These are phyloP conservation scores for Carcinoscorpius rotundicauda DNA, from an alignment of 1,140 invertebrate genomes.

Conservation along the genomic window DNA sequence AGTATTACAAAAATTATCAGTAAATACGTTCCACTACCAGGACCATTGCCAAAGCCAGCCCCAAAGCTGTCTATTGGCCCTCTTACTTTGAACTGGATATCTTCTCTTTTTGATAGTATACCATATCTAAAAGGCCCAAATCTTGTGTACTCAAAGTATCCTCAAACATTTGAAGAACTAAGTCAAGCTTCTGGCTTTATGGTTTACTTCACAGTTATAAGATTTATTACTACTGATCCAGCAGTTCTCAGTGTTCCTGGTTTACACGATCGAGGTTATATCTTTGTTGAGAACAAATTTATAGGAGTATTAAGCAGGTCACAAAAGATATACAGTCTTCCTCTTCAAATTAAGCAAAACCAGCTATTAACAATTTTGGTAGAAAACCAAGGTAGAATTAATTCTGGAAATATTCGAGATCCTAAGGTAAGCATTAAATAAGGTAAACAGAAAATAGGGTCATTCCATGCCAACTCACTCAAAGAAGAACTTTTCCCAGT, in stretches of 20 bases:
- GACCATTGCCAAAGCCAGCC: constrained; percentile 2
- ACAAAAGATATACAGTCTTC: constrained; percentile 5
- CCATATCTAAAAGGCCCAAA: constrained; percentile 1
- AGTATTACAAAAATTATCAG: constrained; percentile 35
- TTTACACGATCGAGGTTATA: constrained; percentile 19
- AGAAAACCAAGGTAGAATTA: constrained; percentile 23
- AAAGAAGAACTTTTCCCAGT: too few relatives aligned
- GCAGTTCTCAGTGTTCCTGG: constrained; percentile 11
- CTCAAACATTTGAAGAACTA: constrained; percentile 25
- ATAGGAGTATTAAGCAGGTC: constrained; percentile 15
- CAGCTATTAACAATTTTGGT: constrained; percentile 18
- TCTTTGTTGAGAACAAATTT: constrained; percentile 17
- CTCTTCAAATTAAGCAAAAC: constrained; percentile 1
- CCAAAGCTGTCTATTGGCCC: constrained; percentile 9
- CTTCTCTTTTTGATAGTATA: constrained; percentile 1
- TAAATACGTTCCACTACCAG: constrained; percentile 23
- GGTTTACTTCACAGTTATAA: constrained; percentile 22
- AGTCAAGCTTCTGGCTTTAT: constrained; percentile 23
- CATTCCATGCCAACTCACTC: too few relatives aligned
- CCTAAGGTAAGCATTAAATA: constrained; percentile 6
- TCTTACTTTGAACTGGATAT: background rate
- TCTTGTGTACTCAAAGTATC: constrained; percentile 12
- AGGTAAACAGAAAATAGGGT: background rate
- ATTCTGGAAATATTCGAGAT: constrained; percentile 14
- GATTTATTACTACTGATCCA: constrained; percentile 9